phyloP scores from a whole-genome alignment of 2,888 invertebrate species.

The Graphium colonna region DNA sequence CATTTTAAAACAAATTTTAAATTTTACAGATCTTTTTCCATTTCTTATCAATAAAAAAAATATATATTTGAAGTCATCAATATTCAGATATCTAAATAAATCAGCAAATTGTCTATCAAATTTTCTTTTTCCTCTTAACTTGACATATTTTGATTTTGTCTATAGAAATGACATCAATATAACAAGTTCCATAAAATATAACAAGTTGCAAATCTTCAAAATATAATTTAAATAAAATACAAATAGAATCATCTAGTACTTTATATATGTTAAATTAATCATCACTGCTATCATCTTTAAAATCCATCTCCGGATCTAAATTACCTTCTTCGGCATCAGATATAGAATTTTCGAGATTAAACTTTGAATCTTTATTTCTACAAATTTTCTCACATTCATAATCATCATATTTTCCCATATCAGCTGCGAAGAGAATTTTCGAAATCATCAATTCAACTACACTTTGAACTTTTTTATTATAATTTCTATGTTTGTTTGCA shows the following conservation, averaged over 20 bases:
- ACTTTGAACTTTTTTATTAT: slow-evolving; percentile 3
- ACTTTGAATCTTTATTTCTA: background rate
- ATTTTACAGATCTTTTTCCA: no score
- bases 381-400: background rate
- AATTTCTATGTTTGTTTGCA: slow-evolving; percentile 10
- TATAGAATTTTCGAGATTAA: background rate
- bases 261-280: background rate
- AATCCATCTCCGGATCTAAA: background rate
- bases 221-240: background rate
- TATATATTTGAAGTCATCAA: no score
- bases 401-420: slow-evolving; percentile 8
- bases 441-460: slow-evolving; percentile 8
- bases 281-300: background rate
- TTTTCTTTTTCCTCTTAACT: no score
- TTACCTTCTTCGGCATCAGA: background rate
- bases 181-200: no score
- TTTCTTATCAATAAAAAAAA: no score
- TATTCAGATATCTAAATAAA: no score
- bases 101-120: no score
- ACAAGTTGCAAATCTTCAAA: background rate
- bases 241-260: no score
- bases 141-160: no score
- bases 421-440: slow-evolving; percentile 4
- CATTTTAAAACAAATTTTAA: no score
- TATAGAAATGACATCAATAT: no score